Evolutionary conservation across 1,140 invertebrate genomes (phyloP).

Genomic region (Magallana gigas): DNA sequence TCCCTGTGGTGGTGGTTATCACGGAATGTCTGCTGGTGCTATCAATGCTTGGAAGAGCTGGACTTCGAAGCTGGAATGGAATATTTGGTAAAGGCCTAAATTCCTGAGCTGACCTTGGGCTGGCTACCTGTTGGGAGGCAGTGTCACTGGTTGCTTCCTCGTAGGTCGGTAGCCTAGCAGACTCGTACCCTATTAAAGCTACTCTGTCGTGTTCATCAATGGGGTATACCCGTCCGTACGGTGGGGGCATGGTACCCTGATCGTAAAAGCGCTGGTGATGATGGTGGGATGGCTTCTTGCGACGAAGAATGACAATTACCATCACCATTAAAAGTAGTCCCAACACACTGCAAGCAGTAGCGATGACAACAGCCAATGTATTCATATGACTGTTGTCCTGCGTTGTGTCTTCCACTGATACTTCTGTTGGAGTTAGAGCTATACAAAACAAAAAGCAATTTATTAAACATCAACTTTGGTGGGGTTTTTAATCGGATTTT

Average conservation of each 20-base stretch:
- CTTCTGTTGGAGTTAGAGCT: not conserved
- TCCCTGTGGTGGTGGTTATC: conserved; percentile 72
- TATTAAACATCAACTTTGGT: too few relatives aligned
- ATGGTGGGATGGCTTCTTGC: conserved; percentile 68
- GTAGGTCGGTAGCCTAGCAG: conserved; percentile 73
- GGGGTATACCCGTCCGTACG: conserved; percentile 72
- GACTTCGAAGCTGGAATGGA: conserved; percentile 66
- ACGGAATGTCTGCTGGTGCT: conserved; percentile 73
- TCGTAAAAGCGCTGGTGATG: conserved; percentile 62
- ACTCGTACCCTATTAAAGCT: conserved; percentile 75
- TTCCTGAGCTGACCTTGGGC: conserved; percentile 50
- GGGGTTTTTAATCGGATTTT: too few relatives aligned
- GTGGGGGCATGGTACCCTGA: conserved; percentile 67
- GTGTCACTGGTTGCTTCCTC: conserved; percentile 70
- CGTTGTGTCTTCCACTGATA: conserved; percentile 1
- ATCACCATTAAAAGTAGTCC: conserved; percentile 75
- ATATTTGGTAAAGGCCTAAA: conserved; percentile 74
- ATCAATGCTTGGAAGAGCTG: conserved; percentile 54
- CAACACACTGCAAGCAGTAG: conserved; percentile 76
- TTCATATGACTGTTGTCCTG: conserved; percentile 58
- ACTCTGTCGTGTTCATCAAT: conserved; percentile 76
- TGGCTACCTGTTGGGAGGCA: conserved; percentile 9
- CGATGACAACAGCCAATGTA: conserved; percentile 75
- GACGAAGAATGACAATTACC: conserved; percentile 73
- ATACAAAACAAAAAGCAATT: not conserved